Evolutionary conservation across 1,140 invertebrate genomes (phyloP).

Genomic region (Monochamus saltuarius): DNA sequence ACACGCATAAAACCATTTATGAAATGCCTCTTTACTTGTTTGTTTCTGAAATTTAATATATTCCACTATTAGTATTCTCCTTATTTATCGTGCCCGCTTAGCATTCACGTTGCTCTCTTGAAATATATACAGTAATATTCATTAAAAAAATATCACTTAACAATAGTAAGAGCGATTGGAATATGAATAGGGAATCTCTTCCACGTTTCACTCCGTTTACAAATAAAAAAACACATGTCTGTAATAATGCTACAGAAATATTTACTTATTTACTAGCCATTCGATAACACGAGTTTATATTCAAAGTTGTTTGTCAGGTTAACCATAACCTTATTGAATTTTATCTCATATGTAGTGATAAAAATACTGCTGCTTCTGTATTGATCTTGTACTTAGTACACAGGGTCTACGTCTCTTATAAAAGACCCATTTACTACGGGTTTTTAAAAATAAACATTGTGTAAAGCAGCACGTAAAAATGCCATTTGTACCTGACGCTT

Average conservation of each 20-base stretch:
- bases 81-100: constrained; percentile 8
- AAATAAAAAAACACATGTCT: neutral
- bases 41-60: constrained; percentile 13
- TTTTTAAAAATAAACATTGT: too few species aligned
- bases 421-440: too few species aligned
- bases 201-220: neutral
- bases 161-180: constrained; percentile 4
- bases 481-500: too few species aligned
- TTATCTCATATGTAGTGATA: too few species aligned
- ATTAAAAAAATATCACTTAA: constrained; percentile 5
- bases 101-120: neutral
- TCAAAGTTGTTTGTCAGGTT: too few species aligned
- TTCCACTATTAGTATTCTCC: constrained; percentile 9
- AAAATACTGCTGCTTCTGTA: too few species aligned
- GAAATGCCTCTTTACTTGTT: constrained; percentile 1
- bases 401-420: too few species aligned
- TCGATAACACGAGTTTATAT: too few species aligned
- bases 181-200: neutral
- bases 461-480: too few species aligned
- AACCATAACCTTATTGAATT: too few species aligned
- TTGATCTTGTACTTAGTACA: too few species aligned
- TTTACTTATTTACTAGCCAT: neutral
- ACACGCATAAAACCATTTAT: constrained; percentile 9
- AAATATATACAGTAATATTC: constrained; percentile 8
- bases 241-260: constrained; percentile 2